Base-by-base conservation (phyloP, 2,797 vertebrate genomes). In the Trichosurus vulpecula region DNA sequence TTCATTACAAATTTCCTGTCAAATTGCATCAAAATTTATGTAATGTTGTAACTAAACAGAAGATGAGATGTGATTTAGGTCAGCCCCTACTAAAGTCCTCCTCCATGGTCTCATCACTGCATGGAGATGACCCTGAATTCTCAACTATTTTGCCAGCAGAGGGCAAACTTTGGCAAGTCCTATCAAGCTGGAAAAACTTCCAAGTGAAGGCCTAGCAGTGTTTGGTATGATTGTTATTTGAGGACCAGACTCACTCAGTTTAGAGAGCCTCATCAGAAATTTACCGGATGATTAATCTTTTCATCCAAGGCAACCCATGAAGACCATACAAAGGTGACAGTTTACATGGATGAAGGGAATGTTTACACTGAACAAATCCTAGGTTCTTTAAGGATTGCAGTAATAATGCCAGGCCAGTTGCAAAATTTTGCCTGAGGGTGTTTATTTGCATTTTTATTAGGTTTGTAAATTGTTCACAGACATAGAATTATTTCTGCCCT, bases 1-100 rank as follows among this genome's bases (percentile, higher is more conserved):
- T 41, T 93, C 61, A 13, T 6, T 87, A 52, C 53, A 96, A 92
- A 94, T 94, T 16, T 92, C 54, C 31, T 8, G 10, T 94, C 52
- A 22, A 95, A 52, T n/a, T 91, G 4, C 47, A 81, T 8, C 66
- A 74, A 74, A 41, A 74, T 91, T 96, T 91, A 6, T 97, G 91
- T 58, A 27, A 3, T 13, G 35, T 6, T 54, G 27, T 87, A 87
- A 92, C 30, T 90, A 61, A 30, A 54, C 2, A 91, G 47, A 91
- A 11, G 12, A 22, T 90, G 52, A 93, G 6, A 5, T 11, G 47
- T 91, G 51, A 81, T 4, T n/a, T 95, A 92, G 87, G 12, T 47
- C 4, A n/a, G 52, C 53, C 55, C 16, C 81, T 25, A 29, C 27
- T 1, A 13, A 51, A 27, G 6, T 6, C 9, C 35, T 92, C 54